These are phyloP conservation scores for Tromatobia lineatoria DNA, from an alignment of 2,888 invertebrate species.

Conservation along the genomic window DNA sequence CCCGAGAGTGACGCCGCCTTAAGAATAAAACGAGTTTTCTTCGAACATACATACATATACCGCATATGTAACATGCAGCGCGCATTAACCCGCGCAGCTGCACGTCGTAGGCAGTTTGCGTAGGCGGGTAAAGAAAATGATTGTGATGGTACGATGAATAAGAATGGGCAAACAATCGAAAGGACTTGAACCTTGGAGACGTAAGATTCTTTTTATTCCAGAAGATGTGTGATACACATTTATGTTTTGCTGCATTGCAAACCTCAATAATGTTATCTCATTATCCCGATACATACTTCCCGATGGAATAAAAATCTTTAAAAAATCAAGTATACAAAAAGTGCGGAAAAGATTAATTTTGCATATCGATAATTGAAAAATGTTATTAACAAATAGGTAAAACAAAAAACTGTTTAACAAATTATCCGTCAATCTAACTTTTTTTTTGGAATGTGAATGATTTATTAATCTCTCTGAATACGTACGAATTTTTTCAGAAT, in stretches of 20 bases:
- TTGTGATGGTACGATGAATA: constrained; percentile 10
- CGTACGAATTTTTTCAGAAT: too few relatives aligned
- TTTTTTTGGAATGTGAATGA: too few relatives aligned
- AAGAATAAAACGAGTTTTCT: constrained; percentile 16
- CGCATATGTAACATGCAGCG: not conserved
- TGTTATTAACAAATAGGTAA: too few relatives aligned
- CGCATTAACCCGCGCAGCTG: constrained; percentile 20
- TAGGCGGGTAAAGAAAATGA: constrained; percentile 29
- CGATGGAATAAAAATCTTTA: too few relatives aligned
- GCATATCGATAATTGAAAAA: too few relatives aligned
- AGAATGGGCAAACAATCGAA: constrained; percentile 3
- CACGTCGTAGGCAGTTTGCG: constrained; percentile 41
- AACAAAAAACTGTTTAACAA: too few relatives aligned
- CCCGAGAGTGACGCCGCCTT: not conserved
- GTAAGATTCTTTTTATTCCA: not conserved
- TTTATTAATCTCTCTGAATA: too few relatives aligned
- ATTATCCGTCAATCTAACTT: too few relatives aligned
- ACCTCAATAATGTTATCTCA: too few relatives aligned
- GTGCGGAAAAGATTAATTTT: too few relatives aligned
- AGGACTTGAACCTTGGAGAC: not conserved
- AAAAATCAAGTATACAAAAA: too few relatives aligned
- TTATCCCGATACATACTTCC: too few relatives aligned
- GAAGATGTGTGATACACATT: not conserved
- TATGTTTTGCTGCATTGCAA: not conserved
- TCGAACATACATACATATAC: not conserved